A percentile compares a stretch with the other conserved stretches of the same genome.
Evolutionary conservation across 2,113 vertebrate species (phyloP).

Genomic region (Phyllostomus discolor): DNA sequence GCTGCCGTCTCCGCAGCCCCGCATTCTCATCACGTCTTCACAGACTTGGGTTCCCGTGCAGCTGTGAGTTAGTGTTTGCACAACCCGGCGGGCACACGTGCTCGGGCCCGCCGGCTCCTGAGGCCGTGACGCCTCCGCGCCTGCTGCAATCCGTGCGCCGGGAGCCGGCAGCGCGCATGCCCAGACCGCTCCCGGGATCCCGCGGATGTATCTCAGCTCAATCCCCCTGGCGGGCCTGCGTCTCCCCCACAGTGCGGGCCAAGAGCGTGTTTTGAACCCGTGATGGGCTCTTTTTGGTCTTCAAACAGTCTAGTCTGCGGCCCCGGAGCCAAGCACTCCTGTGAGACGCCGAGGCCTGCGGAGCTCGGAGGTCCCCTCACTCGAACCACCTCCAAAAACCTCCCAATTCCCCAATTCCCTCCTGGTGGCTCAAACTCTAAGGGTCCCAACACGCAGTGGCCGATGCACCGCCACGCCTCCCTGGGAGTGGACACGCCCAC

Average conservation of each 20-base stretch:
- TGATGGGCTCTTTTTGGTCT: not conserved
- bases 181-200: no score
- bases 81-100: no score
- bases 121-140: not conserved
- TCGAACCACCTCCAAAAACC: not conserved
- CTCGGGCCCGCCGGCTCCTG: not conserved
- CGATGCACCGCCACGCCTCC: fast-evolving
- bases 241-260: not conserved
- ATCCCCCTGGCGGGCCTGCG: fast-evolving
- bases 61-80: not conserved
- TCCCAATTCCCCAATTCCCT: no score
- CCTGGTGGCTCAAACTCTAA: not conserved
- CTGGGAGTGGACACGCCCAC: fast-evolving
- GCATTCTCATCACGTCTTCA: no score
- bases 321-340: not conserved
- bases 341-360: not conserved
- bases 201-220: fast-evolving
- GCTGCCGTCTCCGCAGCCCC: not conserved
- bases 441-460: not conserved
- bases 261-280: not conserved
- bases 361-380: not conserved
- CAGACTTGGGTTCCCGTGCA: not conserved
- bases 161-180: fast-evolving
- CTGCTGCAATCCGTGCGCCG: no score
- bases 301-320: not conserved